phyloP scores from a whole-genome alignment of 1,140 invertebrate genomes.

The Zaprionus kolodkinae region DNA sequence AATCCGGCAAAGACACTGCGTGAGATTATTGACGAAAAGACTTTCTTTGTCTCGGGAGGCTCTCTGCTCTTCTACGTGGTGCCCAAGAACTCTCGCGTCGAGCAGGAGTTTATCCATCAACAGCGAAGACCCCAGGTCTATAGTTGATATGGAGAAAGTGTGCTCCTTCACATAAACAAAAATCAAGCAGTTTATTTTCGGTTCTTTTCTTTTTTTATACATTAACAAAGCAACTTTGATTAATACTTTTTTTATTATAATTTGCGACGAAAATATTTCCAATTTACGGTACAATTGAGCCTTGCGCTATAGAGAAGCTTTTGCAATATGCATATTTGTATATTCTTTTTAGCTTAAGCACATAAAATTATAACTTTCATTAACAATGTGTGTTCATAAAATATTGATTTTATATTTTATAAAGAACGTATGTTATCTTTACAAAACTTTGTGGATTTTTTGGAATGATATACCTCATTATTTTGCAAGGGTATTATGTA shows the following conservation, averaged over 20 bases:
- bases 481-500: too few relatives aligned
- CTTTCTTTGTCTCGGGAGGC: conserved; percentile 76
- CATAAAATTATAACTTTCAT: not conserved
- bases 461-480: too few relatives aligned
- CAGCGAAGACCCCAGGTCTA: conserved; percentile 68
- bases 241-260: conserved; percentile 39
- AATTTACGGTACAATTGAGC: conserved; percentile 74
- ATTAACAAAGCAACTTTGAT: conserved; percentile 45
- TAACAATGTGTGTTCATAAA: not conserved
- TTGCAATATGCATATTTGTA: conserved; percentile 39
- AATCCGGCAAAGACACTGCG: conserved; percentile 86
- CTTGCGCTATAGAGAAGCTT: conserved; percentile 61
- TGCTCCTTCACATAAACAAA: not conserved
- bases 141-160: conserved; percentile 34
- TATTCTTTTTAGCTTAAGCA: conserved; percentile 14
- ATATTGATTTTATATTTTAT: not conserved
- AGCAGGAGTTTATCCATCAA: conserved; percentile 71
- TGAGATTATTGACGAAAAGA: conserved; percentile 87
- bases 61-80: conserved; percentile 78
- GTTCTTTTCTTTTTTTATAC: conserved; percentile 15
- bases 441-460: not conserved
- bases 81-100: conserved; percentile 59
- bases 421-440: not conserved
- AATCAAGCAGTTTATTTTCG: not conserved
- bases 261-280: conserved; percentile 47